Evolutionary conservation across 2,113 vertebrate genomes (phyloP), one percentile per base, ranked within the genome.

Genomic region (Pterocles gutturalis): DNA sequence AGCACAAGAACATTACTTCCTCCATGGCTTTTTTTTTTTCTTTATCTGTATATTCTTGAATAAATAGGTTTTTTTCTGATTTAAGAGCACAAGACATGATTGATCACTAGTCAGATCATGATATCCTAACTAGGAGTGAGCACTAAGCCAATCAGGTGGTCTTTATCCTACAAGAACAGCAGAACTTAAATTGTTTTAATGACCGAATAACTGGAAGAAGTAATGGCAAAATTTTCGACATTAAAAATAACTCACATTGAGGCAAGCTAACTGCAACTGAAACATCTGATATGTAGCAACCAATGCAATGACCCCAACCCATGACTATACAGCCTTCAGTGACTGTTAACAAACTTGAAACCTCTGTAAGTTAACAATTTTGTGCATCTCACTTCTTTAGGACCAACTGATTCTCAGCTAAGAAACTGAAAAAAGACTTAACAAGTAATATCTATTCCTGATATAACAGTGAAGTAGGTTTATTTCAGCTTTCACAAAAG

Each of bases 191-290:
- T 53, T 33, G 26, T 25, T 95, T 89, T 95, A 87, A 91, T 20
- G 81, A 83, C 69, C 83, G 51, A 29, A 17, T 53, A 57, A 84
- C 67, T 45, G 53, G 83, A 65, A 79, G 76, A 89, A 97, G 34
- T 81, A 55, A 81, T 72, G 36, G 89, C 48, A 93, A 87, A 87
- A 71, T 67, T 91, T 43, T 85, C 90, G 67, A 65, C 78, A 82
- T 41, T 77, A 65, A 94, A 92, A 91, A 73, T 84, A 93, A 79
- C 46, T 81, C 72, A 77, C 13, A 13, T 5, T 73, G 87, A 90
- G 57, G 57, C 57, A 90, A 90, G 62, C 21, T 93, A 96, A 95
- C 78, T 72, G n/a, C 13, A 96, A 81, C 66, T 80, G 49, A 95
- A 90, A 36, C 25, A 87, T 65, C 66, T 64, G 38, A 65, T 29